A percentile compares a stretch with the other conserved stretches of the same genome.
Evolutionary conservation across 2,797 vertebrate species (phyloP).

Genomic region (Leucoraja ocellata): DNA sequence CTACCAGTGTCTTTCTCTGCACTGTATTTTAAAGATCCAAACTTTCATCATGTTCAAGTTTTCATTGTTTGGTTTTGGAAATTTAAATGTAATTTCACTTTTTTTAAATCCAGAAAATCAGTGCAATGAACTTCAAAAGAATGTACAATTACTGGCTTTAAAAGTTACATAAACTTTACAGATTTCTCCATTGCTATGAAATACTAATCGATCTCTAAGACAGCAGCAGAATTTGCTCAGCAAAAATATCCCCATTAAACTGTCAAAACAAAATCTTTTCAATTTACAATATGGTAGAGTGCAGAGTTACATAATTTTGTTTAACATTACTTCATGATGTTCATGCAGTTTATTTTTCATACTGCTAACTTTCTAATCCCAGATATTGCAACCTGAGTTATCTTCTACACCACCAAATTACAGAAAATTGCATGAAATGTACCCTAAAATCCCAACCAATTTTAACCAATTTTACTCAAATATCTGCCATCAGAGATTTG

Average conservation of each 20-base stretch:
- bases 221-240: not conserved
- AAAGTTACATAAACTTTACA: not conserved
- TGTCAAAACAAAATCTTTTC: conserved; percentile 18
- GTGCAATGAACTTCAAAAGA: not conserved
- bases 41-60: not conserved
- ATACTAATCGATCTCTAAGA: not conserved
- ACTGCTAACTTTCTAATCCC: not conserved
- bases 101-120: not conserved
- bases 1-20: not conserved
- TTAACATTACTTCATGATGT: not conserved
- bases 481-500: not conserved
- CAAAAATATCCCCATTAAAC: not conserved
- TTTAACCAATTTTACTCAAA: not conserved
- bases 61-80: not conserved
- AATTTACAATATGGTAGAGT: not conserved
- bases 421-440: not conserved
- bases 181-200: conserved; percentile 2
- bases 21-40: not conserved
- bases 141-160: not conserved
- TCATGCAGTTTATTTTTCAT: not conserved
- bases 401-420: not conserved
- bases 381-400: not conserved
- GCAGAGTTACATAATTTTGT: not conserved
- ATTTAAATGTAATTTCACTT: not conserved
- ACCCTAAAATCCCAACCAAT: not conserved